Evolutionary conservation across 2,113 vertebrate species (phyloP).

Genomic region (Syngnathus typhle): DNA sequence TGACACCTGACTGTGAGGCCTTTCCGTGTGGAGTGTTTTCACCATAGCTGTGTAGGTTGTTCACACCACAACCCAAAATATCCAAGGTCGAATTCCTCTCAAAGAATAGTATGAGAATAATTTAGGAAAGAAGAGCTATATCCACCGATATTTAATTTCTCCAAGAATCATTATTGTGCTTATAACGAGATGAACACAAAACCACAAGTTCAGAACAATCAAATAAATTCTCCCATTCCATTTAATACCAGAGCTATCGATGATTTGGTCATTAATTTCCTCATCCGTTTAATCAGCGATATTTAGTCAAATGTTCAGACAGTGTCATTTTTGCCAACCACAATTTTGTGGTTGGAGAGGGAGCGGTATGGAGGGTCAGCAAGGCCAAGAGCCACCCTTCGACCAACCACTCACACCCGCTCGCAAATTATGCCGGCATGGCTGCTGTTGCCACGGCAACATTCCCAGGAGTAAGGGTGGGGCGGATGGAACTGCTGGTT

Average conservation of each 20-base stretch:
- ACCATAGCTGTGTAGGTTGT: no score
- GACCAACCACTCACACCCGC: constrained; percentile 20
- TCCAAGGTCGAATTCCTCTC: no score
- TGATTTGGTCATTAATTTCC: no score
- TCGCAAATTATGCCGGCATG: constrained; percentile 57
- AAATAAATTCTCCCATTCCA: no score
- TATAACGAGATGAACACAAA: not conserved
- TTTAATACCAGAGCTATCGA: no score
- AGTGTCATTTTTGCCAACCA: constrained; percentile 26
- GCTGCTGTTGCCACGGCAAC: constrained; percentile 66
- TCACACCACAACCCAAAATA: no score
- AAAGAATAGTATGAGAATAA: not conserved
- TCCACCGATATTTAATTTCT: not conserved
- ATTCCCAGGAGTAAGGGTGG: constrained; percentile 63
- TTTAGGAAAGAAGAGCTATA: not conserved
- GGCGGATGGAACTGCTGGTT: constrained; percentile 61
- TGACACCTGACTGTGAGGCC: not conserved
- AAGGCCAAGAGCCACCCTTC: constrained; percentile 42
- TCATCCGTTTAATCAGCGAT: no score
- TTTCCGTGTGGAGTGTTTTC: no score
- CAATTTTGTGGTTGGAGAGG: constrained; percentile 12
- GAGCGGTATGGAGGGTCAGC: not conserved
- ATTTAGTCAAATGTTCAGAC: not conserved
- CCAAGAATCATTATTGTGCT: no score
- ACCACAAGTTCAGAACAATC: not conserved